A percentile compares a stretch with the other conserved stretches of the same genome.
phyloP scores from a whole-genome alignment of 1,140 invertebrate species.

The Vanessa atalanta region DNA sequence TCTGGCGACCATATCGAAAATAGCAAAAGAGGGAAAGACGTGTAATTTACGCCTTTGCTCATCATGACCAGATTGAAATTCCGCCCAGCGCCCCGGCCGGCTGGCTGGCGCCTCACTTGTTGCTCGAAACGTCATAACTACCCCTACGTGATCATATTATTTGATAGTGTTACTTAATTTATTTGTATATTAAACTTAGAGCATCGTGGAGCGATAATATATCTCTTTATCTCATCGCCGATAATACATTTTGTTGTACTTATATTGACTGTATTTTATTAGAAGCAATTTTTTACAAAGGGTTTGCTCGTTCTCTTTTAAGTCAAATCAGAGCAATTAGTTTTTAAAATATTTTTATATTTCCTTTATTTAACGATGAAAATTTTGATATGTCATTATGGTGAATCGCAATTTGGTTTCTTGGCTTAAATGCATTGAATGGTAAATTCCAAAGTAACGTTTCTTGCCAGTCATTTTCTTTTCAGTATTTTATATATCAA shows the following conservation, averaged over 20 bases:
- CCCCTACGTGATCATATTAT: conserved; percentile 68
- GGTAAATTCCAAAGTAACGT: neutral
- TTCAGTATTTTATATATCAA: conserved; percentile 31
- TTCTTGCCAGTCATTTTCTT: conserved; percentile 17
- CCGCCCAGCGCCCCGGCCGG: conserved; percentile 60
- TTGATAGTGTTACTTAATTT: conserved; percentile 57
- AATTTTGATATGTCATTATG: neutral
- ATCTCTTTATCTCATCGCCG: conserved; percentile 24
- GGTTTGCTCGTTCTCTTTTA: neutral
- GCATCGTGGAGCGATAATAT: conserved; percentile 23
- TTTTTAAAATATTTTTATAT: neutral
- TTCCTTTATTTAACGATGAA: neutral
- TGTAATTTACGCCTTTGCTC: conserved; percentile 73
- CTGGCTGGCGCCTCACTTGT: conserved; percentile 71
- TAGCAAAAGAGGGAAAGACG: conserved; percentile 32
- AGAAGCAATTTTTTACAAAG: neutral
- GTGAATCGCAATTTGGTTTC: neutral
- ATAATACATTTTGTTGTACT: conserved; percentile 16
- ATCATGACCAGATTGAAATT: conserved; percentile 75
- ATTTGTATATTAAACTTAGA: conserved; percentile 34
- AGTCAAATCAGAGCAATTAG: too few relatives aligned
- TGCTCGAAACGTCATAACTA: conserved; percentile 73
- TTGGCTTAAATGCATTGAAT: neutral
- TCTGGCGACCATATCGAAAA: conserved; percentile 28
- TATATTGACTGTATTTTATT: conserved; percentile 12